These are phyloP conservation scores for Drosophila melanocephala DNA, from an alignment of 2,888 invertebrate species.

Conservation along the genomic window DNA sequence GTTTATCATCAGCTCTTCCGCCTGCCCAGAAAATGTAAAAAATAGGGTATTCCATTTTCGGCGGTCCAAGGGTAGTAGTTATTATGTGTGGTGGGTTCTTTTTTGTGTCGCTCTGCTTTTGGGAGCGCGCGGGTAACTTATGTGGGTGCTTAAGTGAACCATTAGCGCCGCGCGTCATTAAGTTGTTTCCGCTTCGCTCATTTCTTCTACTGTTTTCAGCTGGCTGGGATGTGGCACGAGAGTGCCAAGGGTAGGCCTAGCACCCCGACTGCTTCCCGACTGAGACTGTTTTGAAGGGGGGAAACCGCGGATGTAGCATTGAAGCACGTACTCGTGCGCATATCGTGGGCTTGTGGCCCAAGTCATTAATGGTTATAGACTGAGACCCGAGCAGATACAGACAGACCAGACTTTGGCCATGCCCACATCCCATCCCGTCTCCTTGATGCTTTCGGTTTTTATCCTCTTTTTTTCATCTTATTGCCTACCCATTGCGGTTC, in stretches of 20 bases:
- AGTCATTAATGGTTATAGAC: constrained; percentile 79
- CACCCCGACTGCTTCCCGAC: constrained; percentile 7
- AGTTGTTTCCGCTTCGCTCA: constrained; percentile 82
- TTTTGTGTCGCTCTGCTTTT: constrained; percentile 53
- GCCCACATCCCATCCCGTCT: constrained; percentile 1
- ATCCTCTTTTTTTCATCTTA: constrained; percentile 13
- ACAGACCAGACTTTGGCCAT: constrained; percentile 15
- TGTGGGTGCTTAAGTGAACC: constrained; percentile 82
- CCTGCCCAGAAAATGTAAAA: neutral
- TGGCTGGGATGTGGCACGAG: neutral
- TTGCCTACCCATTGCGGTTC: constrained; percentile 56
- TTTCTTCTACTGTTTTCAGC: constrained; percentile 68
- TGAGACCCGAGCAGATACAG: constrained; percentile 15
- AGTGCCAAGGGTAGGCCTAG: constrained; percentile 28
- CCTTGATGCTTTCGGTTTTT: constrained; percentile 13
- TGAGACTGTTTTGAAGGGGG: neutral
- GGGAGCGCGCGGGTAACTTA: constrained; percentile 64
- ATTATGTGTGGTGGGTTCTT: neutral
- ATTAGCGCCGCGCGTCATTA: constrained; percentile 82
- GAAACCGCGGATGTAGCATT: constrained; percentile 44
- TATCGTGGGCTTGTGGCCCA: constrained; percentile 66
- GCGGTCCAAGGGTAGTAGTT: no score
- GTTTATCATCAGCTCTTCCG: neutral
- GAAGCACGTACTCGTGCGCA: constrained; percentile 55
- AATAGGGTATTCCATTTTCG: constrained; percentile 19